These are phyloP conservation scores for Spizaetus ornatus DNA, from an alignment of 2,113 vertebrate genomes.

Conservation along the genomic window DNA sequence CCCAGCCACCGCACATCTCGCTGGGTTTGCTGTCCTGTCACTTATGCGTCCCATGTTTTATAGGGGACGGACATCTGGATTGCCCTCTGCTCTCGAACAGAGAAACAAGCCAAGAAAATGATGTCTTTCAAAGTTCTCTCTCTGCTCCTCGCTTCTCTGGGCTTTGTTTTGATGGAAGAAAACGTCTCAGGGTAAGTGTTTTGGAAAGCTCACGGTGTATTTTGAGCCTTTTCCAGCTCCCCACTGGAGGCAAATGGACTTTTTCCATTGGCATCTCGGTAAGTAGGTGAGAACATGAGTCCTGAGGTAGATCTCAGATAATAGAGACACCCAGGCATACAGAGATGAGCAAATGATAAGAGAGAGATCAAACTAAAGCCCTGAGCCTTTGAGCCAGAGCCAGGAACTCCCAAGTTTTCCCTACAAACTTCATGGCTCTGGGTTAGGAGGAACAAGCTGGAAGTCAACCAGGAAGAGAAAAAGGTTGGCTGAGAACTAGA, in stretches of 20 bases:
- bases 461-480: background rate
- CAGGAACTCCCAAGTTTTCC: constrained; percentile 8
- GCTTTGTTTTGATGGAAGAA: constrained; percentile 50
- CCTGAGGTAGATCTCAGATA: background rate
- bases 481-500: background rate
- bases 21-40: background rate
- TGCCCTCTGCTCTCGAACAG: background rate
- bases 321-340: background rate
- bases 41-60: background rate
- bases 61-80: background rate
- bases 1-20: background rate
- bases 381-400: background rate
- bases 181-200: constrained; percentile 30
- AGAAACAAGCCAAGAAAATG: constrained; percentile 6
- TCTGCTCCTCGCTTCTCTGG: constrained; percentile 55
- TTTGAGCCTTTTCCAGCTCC: constrained; percentile 20
- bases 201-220: background rate
- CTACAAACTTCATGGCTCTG: background rate
- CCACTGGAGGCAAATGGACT: background rate
- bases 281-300: background rate
- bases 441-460: background rate
- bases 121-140: constrained; percentile 14
- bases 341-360: background rate
- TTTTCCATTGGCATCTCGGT: background rate
- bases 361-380: background rate